Percentiles rank a stretch among this genome's conserved stretches.
These are phyloP conservation scores for Drosophila demipolita DNA, from an alignment of 2,888 invertebrate genomes.

Conservation along the genomic window DNA sequence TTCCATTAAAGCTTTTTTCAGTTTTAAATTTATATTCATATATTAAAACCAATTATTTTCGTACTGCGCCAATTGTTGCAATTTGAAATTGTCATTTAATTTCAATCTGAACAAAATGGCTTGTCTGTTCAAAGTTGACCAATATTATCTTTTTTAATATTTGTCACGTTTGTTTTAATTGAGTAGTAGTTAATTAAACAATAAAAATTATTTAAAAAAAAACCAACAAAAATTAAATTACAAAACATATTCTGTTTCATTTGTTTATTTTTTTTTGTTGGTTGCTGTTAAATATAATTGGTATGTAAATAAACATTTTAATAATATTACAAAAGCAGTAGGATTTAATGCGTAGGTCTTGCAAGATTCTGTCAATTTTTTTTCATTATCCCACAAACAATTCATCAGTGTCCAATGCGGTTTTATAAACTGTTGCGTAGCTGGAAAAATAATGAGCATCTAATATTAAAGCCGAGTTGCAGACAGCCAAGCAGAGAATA, in stretches of 20 bases:
- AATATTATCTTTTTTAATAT: not conserved
- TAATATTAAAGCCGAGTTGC: constrained; percentile 31
- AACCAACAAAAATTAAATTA: not conserved
- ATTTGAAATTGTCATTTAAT: not conserved
- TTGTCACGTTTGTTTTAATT: not conserved
- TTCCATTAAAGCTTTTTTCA: not conserved
- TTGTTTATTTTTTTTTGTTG: not conserved
- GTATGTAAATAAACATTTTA: not conserved
- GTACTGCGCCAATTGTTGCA: not conserved
- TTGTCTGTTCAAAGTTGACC: not conserved
- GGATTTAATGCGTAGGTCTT: not conserved
- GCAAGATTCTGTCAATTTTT: not conserved
- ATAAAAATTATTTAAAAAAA: not conserved
- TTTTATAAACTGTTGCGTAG: constrained; percentile 37
- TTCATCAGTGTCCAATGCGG: constrained; percentile 13
- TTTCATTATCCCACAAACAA: not conserved
- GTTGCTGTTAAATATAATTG: not conserved
- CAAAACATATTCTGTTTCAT: not conserved
- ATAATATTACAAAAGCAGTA: not conserved
- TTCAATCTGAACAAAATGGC: not conserved
- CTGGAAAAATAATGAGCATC: constrained; percentile 1
- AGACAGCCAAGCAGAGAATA: constrained; percentile 19
- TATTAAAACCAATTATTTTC: not conserved
- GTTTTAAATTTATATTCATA: not conserved
- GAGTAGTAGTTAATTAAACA: not conserved